Evolutionary conservation across 2,888 invertebrate genomes (phyloP).

Genomic region (Onthophagus sagittarius): DNA sequence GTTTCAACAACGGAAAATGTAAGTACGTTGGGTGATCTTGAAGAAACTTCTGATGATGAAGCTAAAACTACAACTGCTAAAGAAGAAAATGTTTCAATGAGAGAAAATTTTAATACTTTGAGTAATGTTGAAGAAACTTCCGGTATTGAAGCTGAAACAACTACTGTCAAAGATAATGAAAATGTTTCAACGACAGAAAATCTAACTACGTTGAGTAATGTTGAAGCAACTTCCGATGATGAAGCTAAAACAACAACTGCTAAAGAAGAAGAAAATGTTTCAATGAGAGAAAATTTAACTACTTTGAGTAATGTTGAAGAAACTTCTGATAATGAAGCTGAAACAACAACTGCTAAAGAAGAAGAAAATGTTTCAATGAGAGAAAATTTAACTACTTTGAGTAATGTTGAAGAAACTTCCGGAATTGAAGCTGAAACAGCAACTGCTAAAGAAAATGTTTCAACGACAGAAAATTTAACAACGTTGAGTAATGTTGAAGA

Average conservation of each 20-base stretch:
- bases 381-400: background rate
- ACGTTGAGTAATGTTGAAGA: background rate
- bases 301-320: background rate
- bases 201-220: background rate
- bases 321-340: background rate
- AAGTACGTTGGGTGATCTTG: background rate
- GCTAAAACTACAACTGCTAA: background rate
- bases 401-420: background rate
- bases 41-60: background rate
- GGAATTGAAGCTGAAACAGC: background rate
- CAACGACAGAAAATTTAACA: background rate
- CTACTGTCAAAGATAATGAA: background rate
- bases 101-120: background rate
- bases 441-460: background rate
- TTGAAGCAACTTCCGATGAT: background rate
- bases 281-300: background rate
- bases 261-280: background rate
- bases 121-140: background rate
- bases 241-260: background rate
- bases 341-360: background rate
- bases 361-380: background rate
- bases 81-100: background rate
- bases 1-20: background rate
- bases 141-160: background rate
- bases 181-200: background rate